A percentile compares a stretch with the other conserved stretches of the same genome.
Evolutionary conservation across 2,888 invertebrate species (phyloP).

Genomic region (Platynereis dumerilii): DNA sequence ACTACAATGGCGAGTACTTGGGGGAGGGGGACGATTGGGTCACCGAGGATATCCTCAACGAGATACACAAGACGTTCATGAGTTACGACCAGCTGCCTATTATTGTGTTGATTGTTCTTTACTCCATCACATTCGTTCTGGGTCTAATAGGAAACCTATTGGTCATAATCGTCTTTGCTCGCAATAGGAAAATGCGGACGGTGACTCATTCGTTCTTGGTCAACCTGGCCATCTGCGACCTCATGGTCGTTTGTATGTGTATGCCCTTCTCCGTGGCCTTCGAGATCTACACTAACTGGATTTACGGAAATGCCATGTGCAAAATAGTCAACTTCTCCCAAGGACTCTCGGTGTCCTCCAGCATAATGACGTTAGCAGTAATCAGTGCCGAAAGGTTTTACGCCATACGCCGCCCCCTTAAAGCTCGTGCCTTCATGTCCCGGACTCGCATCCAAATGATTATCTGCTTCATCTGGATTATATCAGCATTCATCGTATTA

Average conservation of each 20-base stretch:
- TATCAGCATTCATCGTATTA: constrained; percentile 21
- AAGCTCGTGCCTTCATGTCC: constrained; percentile 32
- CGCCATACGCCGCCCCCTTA: constrained; percentile 31
- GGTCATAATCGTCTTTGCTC: constrained; percentile 30
- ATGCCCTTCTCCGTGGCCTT: constrained; percentile 35
- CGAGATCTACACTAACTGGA: constrained; percentile 36
- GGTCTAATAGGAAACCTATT: constrained; percentile 33
- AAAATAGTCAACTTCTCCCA: constrained; percentile 36
- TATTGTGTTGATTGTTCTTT: constrained; percentile 24
- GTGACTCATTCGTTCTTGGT: constrained; percentile 38
- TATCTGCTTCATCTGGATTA: constrained; percentile 27
- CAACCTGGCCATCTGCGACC: constrained; percentile 37
- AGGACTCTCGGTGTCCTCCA: constrained; percentile 31
- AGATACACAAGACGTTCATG: constrained; percentile 19
- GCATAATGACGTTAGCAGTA: constrained; percentile 32
- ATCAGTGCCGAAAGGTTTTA: constrained; percentile 34
- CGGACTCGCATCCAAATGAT: constrained; percentile 23
- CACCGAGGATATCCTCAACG: constrained; percentile 11
- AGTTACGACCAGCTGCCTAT: constrained; percentile 19
- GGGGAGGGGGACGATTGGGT: constrained; percentile 2
- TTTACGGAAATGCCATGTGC: constrained; percentile 36
- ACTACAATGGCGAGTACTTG: too few species aligned
- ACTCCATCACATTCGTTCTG: constrained; percentile 24
- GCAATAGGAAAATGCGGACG: constrained; percentile 32
- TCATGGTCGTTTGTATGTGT: constrained; percentile 35